Conservation (phyloP, 2,888 invertebrate genomes). For the Pantelozetes paolii region DNA sequence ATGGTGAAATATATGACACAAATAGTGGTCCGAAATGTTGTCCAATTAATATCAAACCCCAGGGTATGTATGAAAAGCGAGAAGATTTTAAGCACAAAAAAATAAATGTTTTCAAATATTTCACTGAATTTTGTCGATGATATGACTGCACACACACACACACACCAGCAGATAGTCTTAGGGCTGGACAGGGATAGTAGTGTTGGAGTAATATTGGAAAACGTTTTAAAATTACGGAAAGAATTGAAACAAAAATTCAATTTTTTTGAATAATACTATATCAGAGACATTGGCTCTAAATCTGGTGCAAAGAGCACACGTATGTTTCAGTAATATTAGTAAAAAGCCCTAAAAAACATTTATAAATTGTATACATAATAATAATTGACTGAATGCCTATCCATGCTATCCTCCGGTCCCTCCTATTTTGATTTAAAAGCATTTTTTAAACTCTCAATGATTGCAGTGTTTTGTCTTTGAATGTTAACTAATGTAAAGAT, state of each 20-base stretch:
- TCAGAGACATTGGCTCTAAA: background rate
- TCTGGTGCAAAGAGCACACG: background rate
- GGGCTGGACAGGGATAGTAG: too few relatives aligned
- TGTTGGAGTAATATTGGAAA: too few relatives aligned
- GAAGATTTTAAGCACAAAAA: background rate
- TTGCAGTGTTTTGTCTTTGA: background rate
- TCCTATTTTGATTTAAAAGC: constrained; percentile 4
- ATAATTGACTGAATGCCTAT: constrained; percentile 7
- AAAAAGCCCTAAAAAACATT: background rate
- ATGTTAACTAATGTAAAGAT: background rate
- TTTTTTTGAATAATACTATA: background rate
- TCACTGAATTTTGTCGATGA: background rate
- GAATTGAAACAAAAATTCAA: too few relatives aligned
- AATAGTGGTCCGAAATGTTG: constrained; percentile 3
- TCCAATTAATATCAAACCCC: constrained; percentile 13
- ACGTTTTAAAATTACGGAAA: too few relatives aligned
- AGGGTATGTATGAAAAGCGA: constrained; percentile 11
- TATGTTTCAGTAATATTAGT: too few relatives aligned
- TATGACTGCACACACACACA: background rate
- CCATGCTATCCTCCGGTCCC: background rate
- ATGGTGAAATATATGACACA: background rate
- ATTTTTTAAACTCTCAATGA: constrained; percentile 6
- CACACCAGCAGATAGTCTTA: too few relatives aligned
- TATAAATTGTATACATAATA: background rate
- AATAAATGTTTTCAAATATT: background rate